Evolutionary conservation across 2,888 invertebrate species (phyloP).

Genomic region (Suillia variegata): DNA sequence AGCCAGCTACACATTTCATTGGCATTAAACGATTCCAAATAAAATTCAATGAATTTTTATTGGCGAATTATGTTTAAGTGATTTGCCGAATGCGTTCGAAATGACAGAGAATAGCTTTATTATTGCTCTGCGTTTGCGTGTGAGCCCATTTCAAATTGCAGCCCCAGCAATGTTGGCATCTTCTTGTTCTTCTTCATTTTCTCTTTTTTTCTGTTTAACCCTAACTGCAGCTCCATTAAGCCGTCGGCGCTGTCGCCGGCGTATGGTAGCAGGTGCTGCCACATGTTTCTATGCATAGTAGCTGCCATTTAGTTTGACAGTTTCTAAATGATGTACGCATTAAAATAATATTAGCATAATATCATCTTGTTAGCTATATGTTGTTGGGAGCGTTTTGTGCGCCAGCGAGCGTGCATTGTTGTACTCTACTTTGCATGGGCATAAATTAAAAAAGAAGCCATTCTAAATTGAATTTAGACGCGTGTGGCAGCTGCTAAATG

Average conservation of each 20-base stretch:
- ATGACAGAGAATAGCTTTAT: not conserved
- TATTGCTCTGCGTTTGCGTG: not conserved
- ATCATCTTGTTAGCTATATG: not conserved
- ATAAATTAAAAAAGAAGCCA: too few relatives aligned
- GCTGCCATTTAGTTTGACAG: not conserved
- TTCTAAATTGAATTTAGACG: too few relatives aligned
- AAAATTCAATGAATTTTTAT: slow-evolving; percentile 50
- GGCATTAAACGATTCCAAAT: too few relatives aligned
- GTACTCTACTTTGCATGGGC: too few relatives aligned
- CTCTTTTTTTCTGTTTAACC: too few relatives aligned
- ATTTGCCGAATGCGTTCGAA: slow-evolving; percentile 40
- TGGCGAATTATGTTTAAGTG: slow-evolving; percentile 47
- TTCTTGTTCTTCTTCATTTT: too few relatives aligned
- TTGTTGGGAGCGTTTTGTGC: too few relatives aligned
- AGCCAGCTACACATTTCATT: too few relatives aligned
- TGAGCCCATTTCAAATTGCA: not conserved
- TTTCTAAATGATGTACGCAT: slow-evolving; percentile 2
- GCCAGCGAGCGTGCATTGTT: too few relatives aligned
- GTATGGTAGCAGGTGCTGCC: slow-evolving; percentile 10
- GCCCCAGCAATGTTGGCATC: not conserved
- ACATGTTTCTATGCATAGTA: not conserved
- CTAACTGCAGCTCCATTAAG: not conserved
- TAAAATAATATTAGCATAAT: slow-evolving; percentile 17
- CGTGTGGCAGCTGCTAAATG: not conserved
- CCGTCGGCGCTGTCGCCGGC: not conserved